A percentile compares a stretch with the other conserved stretches of the same genome.
phyloP scores from a whole-genome alignment of 1,140 invertebrate genomes.

The Lordiphosa collinella region DNA sequence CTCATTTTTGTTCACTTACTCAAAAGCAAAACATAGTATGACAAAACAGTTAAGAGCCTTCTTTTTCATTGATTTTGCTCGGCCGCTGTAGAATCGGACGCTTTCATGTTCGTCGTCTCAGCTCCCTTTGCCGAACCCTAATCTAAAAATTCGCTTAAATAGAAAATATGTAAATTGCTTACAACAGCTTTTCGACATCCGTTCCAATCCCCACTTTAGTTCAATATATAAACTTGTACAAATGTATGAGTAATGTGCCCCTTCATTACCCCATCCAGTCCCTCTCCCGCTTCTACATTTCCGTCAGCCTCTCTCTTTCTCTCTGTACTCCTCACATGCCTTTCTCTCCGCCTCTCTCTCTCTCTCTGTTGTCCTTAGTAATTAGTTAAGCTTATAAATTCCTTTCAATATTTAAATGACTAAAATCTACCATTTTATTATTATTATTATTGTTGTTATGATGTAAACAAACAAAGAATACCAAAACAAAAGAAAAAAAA shows the following conservation, averaged over 20 bases:
- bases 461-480: conserved; percentile 50
- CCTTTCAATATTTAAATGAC: conserved; percentile 69
- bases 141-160: too few species aligned
- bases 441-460: conserved; percentile 73
- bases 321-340: not conserved
- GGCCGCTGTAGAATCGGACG: too few species aligned
- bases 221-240: conserved; percentile 1
- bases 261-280: too few species aligned
- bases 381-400: conserved; percentile 45
- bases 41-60: too few species aligned
- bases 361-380: conserved; percentile 11
- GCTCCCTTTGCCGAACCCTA: too few species aligned
- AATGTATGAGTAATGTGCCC: not conserved
- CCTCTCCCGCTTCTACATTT: not conserved
- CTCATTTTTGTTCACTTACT: too few species aligned
- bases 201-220: not conserved
- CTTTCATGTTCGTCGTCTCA: too few species aligned
- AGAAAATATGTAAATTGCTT: too few species aligned
- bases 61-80: too few species aligned
- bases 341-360: not conserved
- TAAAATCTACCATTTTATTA: conserved; percentile 75
- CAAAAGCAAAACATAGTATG: too few species aligned
- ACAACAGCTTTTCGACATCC: not conserved
- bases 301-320: not conserved
- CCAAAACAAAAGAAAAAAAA: conserved; percentile 17